Percentiles rank a stretch among this genome's conserved stretches.
Conservation (phyloP, 2,797 vertebrate species). For the Apogon hyalosoma region DNA sequence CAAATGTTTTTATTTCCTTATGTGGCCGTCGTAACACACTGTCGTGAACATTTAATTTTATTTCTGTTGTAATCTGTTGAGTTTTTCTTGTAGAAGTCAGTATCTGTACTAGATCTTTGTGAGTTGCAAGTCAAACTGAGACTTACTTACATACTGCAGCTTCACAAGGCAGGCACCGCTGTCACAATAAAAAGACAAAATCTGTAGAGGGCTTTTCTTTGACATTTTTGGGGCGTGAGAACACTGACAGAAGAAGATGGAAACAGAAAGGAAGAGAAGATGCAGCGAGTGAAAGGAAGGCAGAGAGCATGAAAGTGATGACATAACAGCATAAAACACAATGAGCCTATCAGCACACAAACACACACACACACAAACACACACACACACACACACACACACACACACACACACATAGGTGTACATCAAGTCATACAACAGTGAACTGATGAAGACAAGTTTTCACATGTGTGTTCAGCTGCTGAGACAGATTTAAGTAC, state of each 20-base stretch:
- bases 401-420: neutral
- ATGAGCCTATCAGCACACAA: constrained; percentile 12
- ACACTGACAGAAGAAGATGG: neutral
- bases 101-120: no score
- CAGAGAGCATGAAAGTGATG: constrained; percentile 42
- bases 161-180: neutral
- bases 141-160: no score
- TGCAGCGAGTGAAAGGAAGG: neutral
- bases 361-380: neutral
- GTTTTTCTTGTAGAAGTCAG: no score
- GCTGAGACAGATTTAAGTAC: constrained; percentile 45
- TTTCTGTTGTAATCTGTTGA: no score
- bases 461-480: constrained; percentile 49
- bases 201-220: neutral
- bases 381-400: constrained; percentile 2
- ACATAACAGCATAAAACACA: constrained; percentile 23
- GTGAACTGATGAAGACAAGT: constrained; percentile 53
- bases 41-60: no score
- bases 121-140: no score
- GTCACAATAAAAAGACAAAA: neutral
- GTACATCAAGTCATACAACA: constrained; percentile 24
- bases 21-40: no score
- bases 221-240: neutral
- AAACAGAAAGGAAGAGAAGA: neutral
- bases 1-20: no score